These are phyloP conservation scores for Eilema sororculum DNA, from an alignment of 2,888 invertebrate genomes.

Conservation along the genomic window DNA sequence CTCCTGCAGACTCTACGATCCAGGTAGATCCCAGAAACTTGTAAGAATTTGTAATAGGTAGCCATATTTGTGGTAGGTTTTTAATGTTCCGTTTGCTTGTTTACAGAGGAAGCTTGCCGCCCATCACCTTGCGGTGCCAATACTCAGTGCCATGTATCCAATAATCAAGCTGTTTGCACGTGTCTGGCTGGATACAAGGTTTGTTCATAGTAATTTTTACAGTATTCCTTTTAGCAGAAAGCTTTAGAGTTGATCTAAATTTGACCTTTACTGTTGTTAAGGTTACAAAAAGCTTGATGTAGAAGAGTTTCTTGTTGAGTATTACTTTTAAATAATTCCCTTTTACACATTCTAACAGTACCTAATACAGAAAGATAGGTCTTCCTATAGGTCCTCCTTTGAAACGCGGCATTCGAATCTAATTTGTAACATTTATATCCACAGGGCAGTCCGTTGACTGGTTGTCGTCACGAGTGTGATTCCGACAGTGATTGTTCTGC, in stretches of 20 bases:
- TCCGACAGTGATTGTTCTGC: constrained; percentile 91
- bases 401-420: not conserved
- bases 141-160: constrained; percentile 93
- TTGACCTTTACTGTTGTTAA: not conserved
- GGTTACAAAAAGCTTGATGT: not conserved
- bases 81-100: constrained; percentile 18
- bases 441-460: constrained; percentile 91
- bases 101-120: constrained; percentile 92
- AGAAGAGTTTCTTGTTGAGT: not conserved
- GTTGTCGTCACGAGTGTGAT: constrained; percentile 95
- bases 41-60: not conserved
- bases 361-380: not conserved
- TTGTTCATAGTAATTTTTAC: constrained; percentile 1
- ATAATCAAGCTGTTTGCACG: constrained; percentile 92
- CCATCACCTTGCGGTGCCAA: constrained; percentile 94
- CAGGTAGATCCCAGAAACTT: constrained; percentile 84
- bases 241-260: not conserved
- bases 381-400: no score
- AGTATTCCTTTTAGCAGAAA: not conserved
- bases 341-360: not conserved
- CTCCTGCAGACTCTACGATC: constrained; percentile 91
- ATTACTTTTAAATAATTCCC: no score
- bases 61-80: not conserved
- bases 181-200: constrained; percentile 91
- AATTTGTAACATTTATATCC: constrained; percentile 6